Conservation (phyloP, 2,797 vertebrate species). For the Rhynchonycteris naso region DNA sequence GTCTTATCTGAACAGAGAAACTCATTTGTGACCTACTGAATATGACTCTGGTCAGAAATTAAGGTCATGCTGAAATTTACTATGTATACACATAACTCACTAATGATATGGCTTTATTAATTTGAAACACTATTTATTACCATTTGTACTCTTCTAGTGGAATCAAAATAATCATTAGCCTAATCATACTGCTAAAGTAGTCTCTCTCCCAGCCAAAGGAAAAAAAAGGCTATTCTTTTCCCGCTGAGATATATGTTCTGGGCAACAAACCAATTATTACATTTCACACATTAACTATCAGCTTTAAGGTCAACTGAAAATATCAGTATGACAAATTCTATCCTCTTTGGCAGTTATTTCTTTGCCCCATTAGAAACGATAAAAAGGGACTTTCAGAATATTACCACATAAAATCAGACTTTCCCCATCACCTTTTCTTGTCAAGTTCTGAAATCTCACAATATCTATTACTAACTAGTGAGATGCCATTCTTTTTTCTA, state of each 20-base stretch:
- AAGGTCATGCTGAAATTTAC: constrained; percentile 67
- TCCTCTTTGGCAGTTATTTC: not conserved
- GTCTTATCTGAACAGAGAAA: constrained; percentile 84
- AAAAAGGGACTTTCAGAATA: constrained; percentile 16
- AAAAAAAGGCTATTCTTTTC: not conserved
- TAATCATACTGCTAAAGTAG: constrained; percentile 49
- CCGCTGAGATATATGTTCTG: not conserved
- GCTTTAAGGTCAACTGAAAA: constrained; percentile 58
- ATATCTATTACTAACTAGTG: not conserved
- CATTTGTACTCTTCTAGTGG: constrained; percentile 54
- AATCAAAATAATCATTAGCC: constrained; percentile 71
- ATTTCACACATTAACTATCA: constrained; percentile 41
- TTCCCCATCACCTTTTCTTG: not conserved
- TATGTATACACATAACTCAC: not conserved
- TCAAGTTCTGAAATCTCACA: constrained; percentile 17
- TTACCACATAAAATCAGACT: constrained; percentile 45
- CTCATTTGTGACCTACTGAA: constrained; percentile 82
- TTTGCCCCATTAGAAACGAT: constrained; percentile 42
- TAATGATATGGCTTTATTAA: constrained; percentile 15
- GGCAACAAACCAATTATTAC: constrained; percentile 45
- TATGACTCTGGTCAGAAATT: constrained; percentile 79
- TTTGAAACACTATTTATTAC: constrained; percentile 28
- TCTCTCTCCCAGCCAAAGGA: constrained; percentile 53
- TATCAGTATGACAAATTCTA: constrained; percentile 51
- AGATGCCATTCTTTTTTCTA: not conserved